Percentiles rank a stretch among this genome's conserved stretches.
phyloP scores from a whole-genome alignment of 2,888 invertebrate genomes.

The Dryomyza anilis region DNA sequence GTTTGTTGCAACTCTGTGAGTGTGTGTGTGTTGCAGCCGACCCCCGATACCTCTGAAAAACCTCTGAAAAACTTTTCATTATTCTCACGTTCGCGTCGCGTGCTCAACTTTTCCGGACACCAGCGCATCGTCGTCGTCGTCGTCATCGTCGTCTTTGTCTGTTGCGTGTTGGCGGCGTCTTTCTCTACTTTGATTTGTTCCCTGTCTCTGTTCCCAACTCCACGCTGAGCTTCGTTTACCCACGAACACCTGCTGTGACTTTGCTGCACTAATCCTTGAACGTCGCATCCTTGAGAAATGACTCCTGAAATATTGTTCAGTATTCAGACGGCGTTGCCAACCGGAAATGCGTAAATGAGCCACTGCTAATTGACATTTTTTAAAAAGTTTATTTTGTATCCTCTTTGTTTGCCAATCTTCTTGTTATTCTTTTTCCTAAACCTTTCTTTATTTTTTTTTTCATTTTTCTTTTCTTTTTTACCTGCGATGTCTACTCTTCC shows the following conservation, averaged over 20 bases:
- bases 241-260: neutral
- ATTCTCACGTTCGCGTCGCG: constrained; percentile 5
- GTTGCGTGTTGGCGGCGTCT: neutral
- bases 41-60: too few species aligned
- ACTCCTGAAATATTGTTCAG: neutral
- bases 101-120: neutral
- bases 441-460: neutral
- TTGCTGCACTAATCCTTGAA: neutral
- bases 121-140: too few species aligned
- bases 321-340: neutral
- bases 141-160: neutral
- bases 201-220: neutral
- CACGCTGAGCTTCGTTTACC: neutral
- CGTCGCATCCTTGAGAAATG: neutral
- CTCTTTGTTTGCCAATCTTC: neutral
- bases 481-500: too few species aligned
- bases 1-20: too few species aligned
- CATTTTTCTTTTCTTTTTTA: too few species aligned
- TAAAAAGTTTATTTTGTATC: neutral
- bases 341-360: constrained; percentile 13
- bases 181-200: neutral
- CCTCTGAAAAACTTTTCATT: constrained; percentile 8
- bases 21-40: too few species aligned
- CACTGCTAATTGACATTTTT: too few species aligned
- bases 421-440: neutral